phyloP scores from a whole-genome alignment of 2,113 vertebrate species.

The Paramisgurnus dabryanus region DNA sequence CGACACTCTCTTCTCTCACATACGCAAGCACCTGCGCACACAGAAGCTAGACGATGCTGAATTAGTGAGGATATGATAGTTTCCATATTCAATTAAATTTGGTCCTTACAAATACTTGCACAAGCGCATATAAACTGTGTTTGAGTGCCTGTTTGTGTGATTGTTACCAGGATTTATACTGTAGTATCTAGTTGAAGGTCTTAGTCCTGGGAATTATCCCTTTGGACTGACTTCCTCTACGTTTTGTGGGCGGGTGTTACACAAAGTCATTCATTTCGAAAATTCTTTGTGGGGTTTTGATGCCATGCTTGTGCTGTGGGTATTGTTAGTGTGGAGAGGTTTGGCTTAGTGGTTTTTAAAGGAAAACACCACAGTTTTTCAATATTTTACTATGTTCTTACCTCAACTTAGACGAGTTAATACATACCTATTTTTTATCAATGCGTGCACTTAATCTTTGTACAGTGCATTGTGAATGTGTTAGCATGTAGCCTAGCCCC shows the following conservation, averaged over 20 bases:
- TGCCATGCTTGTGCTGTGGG: no score
- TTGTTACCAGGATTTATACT: constrained; percentile 5
- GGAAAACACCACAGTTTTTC: no score
- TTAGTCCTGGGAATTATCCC: constrained; percentile 25
- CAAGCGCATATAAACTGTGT: not conserved
- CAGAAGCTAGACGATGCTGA: not conserved
- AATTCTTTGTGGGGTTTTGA: not conserved
- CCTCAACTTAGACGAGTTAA: no score
- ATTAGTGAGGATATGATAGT: no score
- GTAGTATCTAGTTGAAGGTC: constrained; percentile 15
- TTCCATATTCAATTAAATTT: no score
- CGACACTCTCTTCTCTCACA: not conserved
- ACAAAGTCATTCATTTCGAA: no score
- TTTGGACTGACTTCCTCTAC: not conserved
- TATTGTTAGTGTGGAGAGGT: not conserved
- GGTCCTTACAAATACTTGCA: no score
- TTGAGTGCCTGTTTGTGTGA: constrained; percentile 3
- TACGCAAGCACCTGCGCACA: constrained; percentile 11
- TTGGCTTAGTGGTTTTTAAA: not conserved
- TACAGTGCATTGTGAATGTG: no score
- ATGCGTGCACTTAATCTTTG: no score
- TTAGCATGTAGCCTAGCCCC: no score
- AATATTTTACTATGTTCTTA: no score
- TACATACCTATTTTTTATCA: no score
- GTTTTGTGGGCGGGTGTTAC: not conserved